Conservation (phyloP, 2,113 vertebrate species). For the Pagrus major region DNA sequence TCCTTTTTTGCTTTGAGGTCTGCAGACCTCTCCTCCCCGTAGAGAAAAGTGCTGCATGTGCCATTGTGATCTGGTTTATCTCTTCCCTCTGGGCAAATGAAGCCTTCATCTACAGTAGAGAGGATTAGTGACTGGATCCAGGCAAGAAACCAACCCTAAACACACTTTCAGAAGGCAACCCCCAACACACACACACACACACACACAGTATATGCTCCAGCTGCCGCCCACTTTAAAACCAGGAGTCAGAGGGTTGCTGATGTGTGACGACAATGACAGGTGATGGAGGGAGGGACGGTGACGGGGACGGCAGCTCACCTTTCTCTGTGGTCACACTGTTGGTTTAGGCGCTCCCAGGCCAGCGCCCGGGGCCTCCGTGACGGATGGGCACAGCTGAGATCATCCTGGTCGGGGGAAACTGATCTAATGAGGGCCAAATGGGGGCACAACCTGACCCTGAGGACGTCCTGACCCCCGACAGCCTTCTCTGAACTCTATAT, state of each 20-base stretch:
- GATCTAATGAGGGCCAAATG: constrained; percentile 27
- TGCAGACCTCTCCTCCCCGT: background rate
- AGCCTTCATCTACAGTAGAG: constrained; percentile 45
- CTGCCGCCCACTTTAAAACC: constrained; percentile 43
- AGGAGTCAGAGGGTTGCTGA: constrained; percentile 38
- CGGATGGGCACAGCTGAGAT: constrained; percentile 68
- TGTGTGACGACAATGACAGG: constrained; percentile 69
- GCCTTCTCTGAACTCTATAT: background rate
- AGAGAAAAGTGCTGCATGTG: constrained; percentile 32
- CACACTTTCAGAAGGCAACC: constrained; percentile 20
- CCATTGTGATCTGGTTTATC: constrained; percentile 11
- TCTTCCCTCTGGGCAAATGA: constrained; percentile 23
- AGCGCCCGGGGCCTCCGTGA: constrained; percentile 44
- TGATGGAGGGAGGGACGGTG: constrained; percentile 50
- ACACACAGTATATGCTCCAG: constrained; percentile 45
- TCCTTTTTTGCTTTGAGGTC: constrained; percentile 38
- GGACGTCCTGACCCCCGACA: constrained; percentile 30
- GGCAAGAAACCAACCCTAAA: constrained; percentile 25
- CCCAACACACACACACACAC: constrained; percentile 27
- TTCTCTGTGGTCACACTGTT: constrained; percentile 44
- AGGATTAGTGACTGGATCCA: constrained; percentile 16
- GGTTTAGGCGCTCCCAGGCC: constrained; percentile 38
- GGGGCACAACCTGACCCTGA: constrained; percentile 30
- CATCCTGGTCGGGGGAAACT: constrained; percentile 17
- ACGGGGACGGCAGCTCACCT: constrained; percentile 41